Evolutionary conservation across 2,888 invertebrate genomes (phyloP), one percentile per base, ranked within the genome.

Genomic region (Orthosia gothica): DNA sequence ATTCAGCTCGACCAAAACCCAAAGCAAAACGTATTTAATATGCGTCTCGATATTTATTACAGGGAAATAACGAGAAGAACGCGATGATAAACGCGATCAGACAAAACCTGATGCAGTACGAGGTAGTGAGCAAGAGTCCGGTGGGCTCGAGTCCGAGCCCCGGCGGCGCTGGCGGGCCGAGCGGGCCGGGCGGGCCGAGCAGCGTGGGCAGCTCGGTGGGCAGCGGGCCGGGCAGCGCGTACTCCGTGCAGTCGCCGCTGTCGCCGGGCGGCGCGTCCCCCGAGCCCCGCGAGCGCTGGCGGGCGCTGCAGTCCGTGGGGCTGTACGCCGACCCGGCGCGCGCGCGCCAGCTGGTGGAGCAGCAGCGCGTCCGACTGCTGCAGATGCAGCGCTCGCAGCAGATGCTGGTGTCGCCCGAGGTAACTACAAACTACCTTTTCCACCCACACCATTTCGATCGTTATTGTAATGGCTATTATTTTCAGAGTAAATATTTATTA

Each of bases 101-200:
- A 91, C 98, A 98, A 92, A 98, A 98, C 88, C 96, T 99, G 90
- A 99, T 99, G 99, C 98, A 98, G 89, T 98, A 97, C 90, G 98
- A 98, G 93, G 97, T 97, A 76, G 97, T 96, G 12, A 97, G 97
- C 73, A 98, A 97, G 92, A 97, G 97, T 88, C 97, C 98, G 74
- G 92, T 93, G 79, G 92, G 95, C 40, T 91, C 94, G 9, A 95
- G 95, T 76, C 93, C 95, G 15, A 66, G 76, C 5, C 97, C 97
- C 72, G 97, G 97, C 9, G 50, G 97, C 97, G 69, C 97, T 97
- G 55, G 97, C 97, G 63, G 55, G 93, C 45, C 15, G 40, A 16
- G 52, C 97, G 54, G 58, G 73, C 9, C 97, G 97, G 74, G 97
- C 97, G 20, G 45, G 97, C 97, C 97, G 97, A 54, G 97, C 97